These are phyloP conservation scores for Enteromius treurensis DNA, from an alignment of 2,797 vertebrate genomes.

Conservation along the genomic window DNA sequence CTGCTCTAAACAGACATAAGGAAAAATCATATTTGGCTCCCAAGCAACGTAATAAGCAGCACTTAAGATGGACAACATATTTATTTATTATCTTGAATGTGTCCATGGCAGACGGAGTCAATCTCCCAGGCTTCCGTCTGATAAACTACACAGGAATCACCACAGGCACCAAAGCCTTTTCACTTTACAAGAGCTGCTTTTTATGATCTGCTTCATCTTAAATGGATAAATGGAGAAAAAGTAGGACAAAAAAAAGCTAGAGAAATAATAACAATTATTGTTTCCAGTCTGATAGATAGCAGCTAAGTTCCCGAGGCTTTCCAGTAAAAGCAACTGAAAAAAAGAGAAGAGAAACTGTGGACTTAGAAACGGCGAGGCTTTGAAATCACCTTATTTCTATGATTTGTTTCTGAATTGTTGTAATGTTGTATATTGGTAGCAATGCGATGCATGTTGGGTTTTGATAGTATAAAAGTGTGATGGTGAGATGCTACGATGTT, in stretches of 20 bases:
- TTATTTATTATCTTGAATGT: constrained; percentile 74
- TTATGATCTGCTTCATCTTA: constrained; percentile 33
- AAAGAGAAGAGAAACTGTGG: neutral
- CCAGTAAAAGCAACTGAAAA: constrained; percentile 14
- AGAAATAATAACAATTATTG: constrained; percentile 29
- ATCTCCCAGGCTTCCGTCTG: constrained; percentile 64
- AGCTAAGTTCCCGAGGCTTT: neutral
- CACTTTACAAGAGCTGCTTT: constrained; percentile 30
- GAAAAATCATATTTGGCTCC: constrained; percentile 75
- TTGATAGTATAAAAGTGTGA: neutral
- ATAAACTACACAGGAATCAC: constrained; percentile 62
- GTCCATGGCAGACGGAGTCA: constrained; percentile 64
- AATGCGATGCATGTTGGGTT: neutral
- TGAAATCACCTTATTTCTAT: neutral
- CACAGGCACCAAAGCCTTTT: constrained; percentile 39
- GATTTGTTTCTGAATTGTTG: neutral
- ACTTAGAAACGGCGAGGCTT: neutral
- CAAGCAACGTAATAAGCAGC: constrained; percentile 77
- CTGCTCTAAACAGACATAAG: constrained; percentile 67
- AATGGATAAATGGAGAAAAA: constrained; percentile 49
- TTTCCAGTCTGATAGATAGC: constrained; percentile 34
- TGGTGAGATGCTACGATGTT: neutral
- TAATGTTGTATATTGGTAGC: neutral
- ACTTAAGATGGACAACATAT: constrained; percentile 78
- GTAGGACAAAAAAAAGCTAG: constrained; percentile 17